A percentile compares a stretch with the other conserved stretches of the same genome.
These are phyloP conservation scores for Lydus trimaculatus DNA, from an alignment of 2,888 invertebrate genomes.

Conservation along the genomic window DNA sequence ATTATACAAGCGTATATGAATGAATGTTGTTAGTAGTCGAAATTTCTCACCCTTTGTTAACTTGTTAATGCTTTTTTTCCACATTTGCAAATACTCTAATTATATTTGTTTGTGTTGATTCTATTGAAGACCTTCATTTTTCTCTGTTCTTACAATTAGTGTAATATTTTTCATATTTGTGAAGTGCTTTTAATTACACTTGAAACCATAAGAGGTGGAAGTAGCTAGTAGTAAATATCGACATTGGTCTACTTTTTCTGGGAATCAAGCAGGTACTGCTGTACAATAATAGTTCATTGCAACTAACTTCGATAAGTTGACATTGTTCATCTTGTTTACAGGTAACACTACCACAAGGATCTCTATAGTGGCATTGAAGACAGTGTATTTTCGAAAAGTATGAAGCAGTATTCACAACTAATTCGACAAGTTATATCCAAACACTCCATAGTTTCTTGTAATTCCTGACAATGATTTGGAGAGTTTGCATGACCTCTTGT, in stretches of 20 bases:
- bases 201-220: conserved; percentile 75
- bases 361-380: conserved; percentile 80
- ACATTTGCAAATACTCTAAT: too few species aligned
- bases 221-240: conserved; percentile 79
- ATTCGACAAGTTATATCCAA: conserved; percentile 81
- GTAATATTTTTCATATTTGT: too few species aligned
- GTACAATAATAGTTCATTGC: conserved; percentile 86
- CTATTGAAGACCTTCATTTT: too few species aligned
- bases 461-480: conserved; percentile 53
- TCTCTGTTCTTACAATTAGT: too few species aligned
- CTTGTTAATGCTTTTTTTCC: too few species aligned
- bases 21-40: too few species aligned
- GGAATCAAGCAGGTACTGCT: conserved; percentile 81
- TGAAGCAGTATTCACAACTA: conserved; percentile 85
- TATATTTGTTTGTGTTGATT: too few species aligned
- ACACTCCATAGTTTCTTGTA: conserved; percentile 71
- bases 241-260: conserved; percentile 80
- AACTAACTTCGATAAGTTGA: conserved; percentile 84
- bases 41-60: too few species aligned
- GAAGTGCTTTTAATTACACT: too few species aligned
- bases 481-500: conserved; percentile 59
- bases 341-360: conserved; percentile 76
- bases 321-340: conserved; percentile 76
- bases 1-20: too few species aligned
- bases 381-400: conserved; percentile 72